Percentiles rank a stretch among this genome's conserved stretches.
Conservation (phyloP, 2,113 vertebrate species). For the Psettodes erumei region DNA sequence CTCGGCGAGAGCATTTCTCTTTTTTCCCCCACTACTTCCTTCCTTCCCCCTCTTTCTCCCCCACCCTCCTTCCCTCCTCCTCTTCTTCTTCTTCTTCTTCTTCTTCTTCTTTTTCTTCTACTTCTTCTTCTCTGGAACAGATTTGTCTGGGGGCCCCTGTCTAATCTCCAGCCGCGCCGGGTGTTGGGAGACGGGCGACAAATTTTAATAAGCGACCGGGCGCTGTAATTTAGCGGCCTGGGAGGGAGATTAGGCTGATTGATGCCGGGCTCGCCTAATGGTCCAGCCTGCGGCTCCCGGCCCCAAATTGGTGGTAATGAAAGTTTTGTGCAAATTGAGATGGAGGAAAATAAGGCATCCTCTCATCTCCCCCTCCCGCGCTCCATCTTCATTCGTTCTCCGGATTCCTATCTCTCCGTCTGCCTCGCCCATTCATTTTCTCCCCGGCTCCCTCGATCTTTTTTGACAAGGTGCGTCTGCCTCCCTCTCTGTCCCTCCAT, state of each 20-base stretch:
- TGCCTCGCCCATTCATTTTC: constrained; percentile 45
- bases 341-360: constrained; percentile 67
- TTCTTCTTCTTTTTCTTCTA: too few species aligned
- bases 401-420: not conserved
- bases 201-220: constrained; percentile 82
- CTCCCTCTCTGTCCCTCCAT: constrained; percentile 22
- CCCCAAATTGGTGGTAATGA: constrained; percentile 86
- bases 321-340: constrained; percentile 88
- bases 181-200: constrained; percentile 79
- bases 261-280: constrained; percentile 82
- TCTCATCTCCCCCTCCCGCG: constrained; percentile 55
- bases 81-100: constrained; percentile 12
- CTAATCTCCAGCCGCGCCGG: constrained; percentile 74
- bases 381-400: constrained; percentile 63
- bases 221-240: constrained; percentile 80
- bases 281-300: constrained; percentile 78
- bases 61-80: not conserved
- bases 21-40: constrained; percentile 18
- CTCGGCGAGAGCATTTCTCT: constrained; percentile 56
- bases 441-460: constrained; percentile 43
- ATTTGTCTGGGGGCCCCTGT: constrained; percentile 76
- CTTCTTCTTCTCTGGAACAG: constrained; percentile 61
- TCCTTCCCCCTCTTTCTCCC: constrained; percentile 9
- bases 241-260: constrained; percentile 86
- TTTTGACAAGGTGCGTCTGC: constrained; percentile 56